These are phyloP conservation scores for Rhagoletis zephyria DNA, from an alignment of 1,140 invertebrate species.

Conservation along the genomic window DNA sequence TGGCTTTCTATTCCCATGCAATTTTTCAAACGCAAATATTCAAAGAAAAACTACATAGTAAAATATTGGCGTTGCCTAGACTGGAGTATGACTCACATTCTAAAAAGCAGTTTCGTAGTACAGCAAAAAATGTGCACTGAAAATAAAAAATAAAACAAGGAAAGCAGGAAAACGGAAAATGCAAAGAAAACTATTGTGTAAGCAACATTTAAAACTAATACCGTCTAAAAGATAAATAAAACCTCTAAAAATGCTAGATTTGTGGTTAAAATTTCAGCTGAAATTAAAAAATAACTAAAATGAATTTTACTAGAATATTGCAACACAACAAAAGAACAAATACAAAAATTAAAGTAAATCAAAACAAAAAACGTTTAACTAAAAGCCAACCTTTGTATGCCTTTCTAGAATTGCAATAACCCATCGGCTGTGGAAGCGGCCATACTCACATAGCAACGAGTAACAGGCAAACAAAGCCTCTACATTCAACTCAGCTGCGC, in stretches of 20 bases:
- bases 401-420: conserved; percentile 21
- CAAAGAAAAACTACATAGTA: too few relatives aligned
- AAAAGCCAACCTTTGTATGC: neutral
- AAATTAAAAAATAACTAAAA: neutral
- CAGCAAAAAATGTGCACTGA: neutral
- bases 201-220: neutral
- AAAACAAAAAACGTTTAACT: neutral
- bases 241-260: neutral
- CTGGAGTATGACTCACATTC: conserved; percentile 14
- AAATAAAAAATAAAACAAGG: neutral
- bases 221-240: neutral
- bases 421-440: too few relatives aligned
- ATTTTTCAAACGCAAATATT: too few relatives aligned
- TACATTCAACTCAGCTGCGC: neutral
- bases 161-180: neutral
- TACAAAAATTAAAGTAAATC: too few relatives aligned
- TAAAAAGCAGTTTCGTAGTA: neutral
- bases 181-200: neutral
- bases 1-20: too few relatives aligned
- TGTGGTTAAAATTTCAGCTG: neutral
- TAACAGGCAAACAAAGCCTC: neutral
- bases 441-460: neutral
- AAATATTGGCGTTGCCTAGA: too few relatives aligned
- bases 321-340: neutral
- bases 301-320: neutral